These are phyloP conservation scores for Drosophila kepulauana DNA, from an alignment of 1,140 invertebrate species.

Conservation along the genomic window DNA sequence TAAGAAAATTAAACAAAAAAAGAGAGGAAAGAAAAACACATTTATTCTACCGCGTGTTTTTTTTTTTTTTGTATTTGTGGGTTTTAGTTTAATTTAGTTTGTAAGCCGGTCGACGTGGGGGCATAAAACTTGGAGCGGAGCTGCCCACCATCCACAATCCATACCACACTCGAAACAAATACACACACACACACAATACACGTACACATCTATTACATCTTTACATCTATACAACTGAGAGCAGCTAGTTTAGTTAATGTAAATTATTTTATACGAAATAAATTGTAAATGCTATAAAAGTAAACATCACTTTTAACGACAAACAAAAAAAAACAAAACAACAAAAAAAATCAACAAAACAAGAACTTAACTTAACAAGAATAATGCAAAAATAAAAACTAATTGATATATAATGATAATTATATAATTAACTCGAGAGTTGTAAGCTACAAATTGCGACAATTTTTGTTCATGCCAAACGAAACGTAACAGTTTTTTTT, in stretches of 20 bases:
- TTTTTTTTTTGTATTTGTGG: slow-evolving; percentile 41
- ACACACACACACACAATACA: slow-evolving; percentile 29
- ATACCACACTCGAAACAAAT: slow-evolving; percentile 20
- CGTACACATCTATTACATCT: slow-evolving; percentile 24
- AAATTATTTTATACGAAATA: slow-evolving; percentile 80
- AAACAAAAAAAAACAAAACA: slow-evolving; percentile 17
- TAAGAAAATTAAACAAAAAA: neutral
- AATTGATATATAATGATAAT: slow-evolving; percentile 46
- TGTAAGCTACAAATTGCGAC: slow-evolving; percentile 53
- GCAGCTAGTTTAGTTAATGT: slow-evolving; percentile 79
- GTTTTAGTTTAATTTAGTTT: slow-evolving; percentile 78
- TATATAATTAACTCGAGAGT: slow-evolving; percentile 74
- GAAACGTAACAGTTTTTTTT: slow-evolving; percentile 44
- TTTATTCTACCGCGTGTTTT: slow-evolving; percentile 27
- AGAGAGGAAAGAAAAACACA: slow-evolving; percentile 1
- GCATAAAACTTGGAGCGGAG: slow-evolving; percentile 60
- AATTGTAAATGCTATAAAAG: slow-evolving; percentile 66
- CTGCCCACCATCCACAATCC: slow-evolving; percentile 46
- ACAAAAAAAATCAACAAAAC: slow-evolving; percentile 31
- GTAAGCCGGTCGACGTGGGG: slow-evolving; percentile 55
- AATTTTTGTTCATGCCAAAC: slow-evolving; percentile 71
- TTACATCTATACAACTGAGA: slow-evolving; percentile 48
- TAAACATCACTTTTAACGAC: slow-evolving; percentile 58
- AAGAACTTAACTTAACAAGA: slow-evolving; percentile 15
- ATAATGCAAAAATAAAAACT: slow-evolving; percentile 36